A percentile compares a stretch with the other conserved stretches of the same genome.
Conservation (phyloP, 2,888 invertebrate genomes). For the Achlya flavicornis region DNA sequence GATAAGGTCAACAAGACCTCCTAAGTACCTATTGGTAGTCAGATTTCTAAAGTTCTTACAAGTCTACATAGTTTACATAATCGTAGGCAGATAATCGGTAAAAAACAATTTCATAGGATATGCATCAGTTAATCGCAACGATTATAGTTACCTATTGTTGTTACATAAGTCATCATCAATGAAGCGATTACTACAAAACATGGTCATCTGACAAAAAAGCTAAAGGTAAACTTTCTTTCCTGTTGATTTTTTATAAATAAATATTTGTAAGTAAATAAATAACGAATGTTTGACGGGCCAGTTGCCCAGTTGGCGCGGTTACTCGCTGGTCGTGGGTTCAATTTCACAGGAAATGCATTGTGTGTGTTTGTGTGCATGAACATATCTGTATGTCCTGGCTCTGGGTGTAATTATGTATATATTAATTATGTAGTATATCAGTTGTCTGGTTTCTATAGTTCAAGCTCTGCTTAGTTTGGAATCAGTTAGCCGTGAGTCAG, state of each 20-base stretch:
- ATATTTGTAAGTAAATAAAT: background rate
- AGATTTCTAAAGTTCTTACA: background rate
- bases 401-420: too few relatives aligned
- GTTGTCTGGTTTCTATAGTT: too few relatives aligned
- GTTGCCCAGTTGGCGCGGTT: too few relatives aligned
- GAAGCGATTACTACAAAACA: background rate
- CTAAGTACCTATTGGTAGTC: background rate
- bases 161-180: slow-evolving; percentile 1
- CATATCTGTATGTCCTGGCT: too few relatives aligned
- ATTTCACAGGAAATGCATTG: too few relatives aligned
- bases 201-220: background rate
- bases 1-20: background rate
- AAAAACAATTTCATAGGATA: slow-evolving; percentile 3
- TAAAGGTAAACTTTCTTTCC: background rate
- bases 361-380: too few relatives aligned
- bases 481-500: too few relatives aligned
- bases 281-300: too few relatives aligned
- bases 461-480: too few relatives aligned
- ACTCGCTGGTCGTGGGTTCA: too few relatives aligned
- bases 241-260: background rate
- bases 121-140: background rate
- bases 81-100: background rate
- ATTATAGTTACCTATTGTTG: background rate
- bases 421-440: too few relatives aligned
- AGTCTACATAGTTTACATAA: background rate